These are phyloP conservation scores for Chlamydotis undulata DNA, from an alignment of 2,113 vertebrate genomes.

Conservation along the genomic window DNA sequence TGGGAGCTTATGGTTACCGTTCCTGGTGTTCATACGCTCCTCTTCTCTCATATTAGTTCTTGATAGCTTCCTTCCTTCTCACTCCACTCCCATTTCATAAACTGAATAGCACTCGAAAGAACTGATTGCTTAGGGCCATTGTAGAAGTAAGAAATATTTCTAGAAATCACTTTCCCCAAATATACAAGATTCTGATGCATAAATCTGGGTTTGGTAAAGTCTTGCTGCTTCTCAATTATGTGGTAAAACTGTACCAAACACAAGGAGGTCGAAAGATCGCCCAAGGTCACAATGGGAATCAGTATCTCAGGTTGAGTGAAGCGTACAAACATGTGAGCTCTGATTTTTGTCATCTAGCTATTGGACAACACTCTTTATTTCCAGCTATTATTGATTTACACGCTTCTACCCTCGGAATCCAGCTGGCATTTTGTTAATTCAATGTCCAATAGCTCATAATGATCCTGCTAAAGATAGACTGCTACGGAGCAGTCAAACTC, in stretches of 20 bases:
- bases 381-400: slow-evolving; percentile 37
- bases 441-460: slow-evolving; percentile 46
- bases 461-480: slow-evolving; percentile 59
- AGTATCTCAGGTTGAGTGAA: neutral
- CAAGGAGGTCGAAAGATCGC: neutral
- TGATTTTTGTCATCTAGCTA: slow-evolving; percentile 37
- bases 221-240: slow-evolving; percentile 17
- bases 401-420: neutral
- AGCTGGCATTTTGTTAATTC: slow-evolving; percentile 54
- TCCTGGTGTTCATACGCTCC: neutral
- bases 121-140: neutral
- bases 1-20: neutral
- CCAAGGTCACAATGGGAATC: slow-evolving; percentile 14
- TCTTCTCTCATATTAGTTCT: neutral
- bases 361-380: slow-evolving; percentile 44
- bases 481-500: neutral
- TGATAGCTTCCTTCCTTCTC: neutral
- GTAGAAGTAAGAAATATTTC: neutral
- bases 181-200: neutral
- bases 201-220: neutral
- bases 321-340: slow-evolving; percentile 42
- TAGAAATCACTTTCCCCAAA: neutral
- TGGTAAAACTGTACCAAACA: neutral
- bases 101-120: neutral
- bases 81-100: neutral